Conservation (phyloP, 2,113 vertebrate species). For the Ondatra zibethicus region DNA sequence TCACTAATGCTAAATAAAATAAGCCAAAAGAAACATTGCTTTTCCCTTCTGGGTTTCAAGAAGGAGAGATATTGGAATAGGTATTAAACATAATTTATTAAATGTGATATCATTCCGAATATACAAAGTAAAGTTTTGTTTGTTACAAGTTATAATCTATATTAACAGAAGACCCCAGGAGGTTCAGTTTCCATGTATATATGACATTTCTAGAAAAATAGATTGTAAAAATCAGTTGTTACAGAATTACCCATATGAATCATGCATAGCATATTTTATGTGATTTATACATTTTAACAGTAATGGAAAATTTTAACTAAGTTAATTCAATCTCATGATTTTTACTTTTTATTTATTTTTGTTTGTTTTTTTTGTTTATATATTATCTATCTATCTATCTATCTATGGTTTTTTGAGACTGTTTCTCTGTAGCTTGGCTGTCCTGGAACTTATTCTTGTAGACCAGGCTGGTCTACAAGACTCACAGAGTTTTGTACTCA, state of each 20-base stretch:
- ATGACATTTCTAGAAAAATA: constrained; percentile 51
- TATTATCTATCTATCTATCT: too few species aligned
- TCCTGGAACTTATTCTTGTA: too few species aligned
- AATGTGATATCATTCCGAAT: background rate
- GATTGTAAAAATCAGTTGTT: background rate
- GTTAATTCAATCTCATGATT: background rate
- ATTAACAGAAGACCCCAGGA: background rate
- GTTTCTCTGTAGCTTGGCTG: too few species aligned
- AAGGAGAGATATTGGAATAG: background rate
- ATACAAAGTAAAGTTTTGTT: background rate
- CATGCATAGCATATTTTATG: background rate
- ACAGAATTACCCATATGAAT: background rate
- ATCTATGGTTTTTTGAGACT: background rate
- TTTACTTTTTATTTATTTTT: background rate
- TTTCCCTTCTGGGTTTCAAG: background rate
- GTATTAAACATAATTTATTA: constrained; percentile 28
- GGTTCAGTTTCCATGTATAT: constrained; percentile 19
- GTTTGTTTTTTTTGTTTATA: too few species aligned
- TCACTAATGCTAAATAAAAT: background rate
- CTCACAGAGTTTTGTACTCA: too few species aligned
- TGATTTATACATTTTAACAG: background rate
- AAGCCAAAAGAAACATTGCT: background rate
- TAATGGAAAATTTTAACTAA: background rate
- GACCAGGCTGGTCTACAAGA: too few species aligned
- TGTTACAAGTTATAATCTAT: background rate